A percentile compares a stretch with the other conserved stretches of the same genome.
Evolutionary conservation across 1,140 invertebrate species (phyloP).

Genomic region (Leptinotarsa undecemlineata): DNA sequence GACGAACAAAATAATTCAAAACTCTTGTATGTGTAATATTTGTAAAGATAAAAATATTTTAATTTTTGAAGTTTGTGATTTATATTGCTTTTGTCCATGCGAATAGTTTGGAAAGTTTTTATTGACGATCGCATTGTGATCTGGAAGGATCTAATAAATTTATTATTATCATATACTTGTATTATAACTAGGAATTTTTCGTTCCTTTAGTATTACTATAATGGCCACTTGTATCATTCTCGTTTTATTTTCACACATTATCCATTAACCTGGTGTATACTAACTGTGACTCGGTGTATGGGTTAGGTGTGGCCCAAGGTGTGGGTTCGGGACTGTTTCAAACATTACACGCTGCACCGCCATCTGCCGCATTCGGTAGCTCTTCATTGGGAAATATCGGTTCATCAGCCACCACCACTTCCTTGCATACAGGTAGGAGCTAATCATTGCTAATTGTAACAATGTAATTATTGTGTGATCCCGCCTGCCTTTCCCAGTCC

Average conservation of each 20-base stretch:
- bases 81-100: too few species aligned
- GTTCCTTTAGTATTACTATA: too few species aligned
- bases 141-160: too few species aligned
- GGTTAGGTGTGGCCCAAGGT: slow-evolving; percentile 55
- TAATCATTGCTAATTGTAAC: not conserved
- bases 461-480: not conserved
- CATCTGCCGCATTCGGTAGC: slow-evolving; percentile 59
- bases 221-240: slow-evolving; percentile 6
- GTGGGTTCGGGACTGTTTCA: slow-evolving; percentile 60
- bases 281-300: slow-evolving; percentile 28
- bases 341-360: slow-evolving; percentile 58
- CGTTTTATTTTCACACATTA: slow-evolving; percentile 4
- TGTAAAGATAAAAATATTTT: too few species aligned
- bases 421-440: slow-evolving; percentile 53
- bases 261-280: slow-evolving; percentile 25
- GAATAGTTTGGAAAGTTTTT: too few species aligned
- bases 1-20: too few species aligned
- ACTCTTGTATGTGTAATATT: too few species aligned
- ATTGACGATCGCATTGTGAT: too few species aligned
- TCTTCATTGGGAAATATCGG: slow-evolving; percentile 62
- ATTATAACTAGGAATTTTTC: too few species aligned
- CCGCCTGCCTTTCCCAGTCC: too few species aligned
- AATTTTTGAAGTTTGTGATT: too few species aligned
- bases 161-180: too few species aligned
- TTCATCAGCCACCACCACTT: slow-evolving; percentile 57